These are phyloP conservation scores for Orgyia antiqua DNA, from an alignment of 2,888 invertebrate genomes.

Conservation along the genomic window DNA sequence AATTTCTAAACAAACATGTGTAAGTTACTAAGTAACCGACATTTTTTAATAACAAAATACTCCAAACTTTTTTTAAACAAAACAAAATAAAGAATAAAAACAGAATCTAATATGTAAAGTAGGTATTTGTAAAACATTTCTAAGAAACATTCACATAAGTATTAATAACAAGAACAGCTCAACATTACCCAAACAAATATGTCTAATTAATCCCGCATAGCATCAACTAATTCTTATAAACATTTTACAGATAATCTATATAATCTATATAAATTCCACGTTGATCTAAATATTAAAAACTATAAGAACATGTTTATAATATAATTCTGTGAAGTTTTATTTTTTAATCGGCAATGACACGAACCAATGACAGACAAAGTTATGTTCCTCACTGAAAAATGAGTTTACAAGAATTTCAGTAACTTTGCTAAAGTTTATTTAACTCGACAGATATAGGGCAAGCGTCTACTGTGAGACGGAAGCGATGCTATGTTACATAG, in stretches of 20 bases:
- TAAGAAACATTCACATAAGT: too few species aligned
- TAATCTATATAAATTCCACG: conserved; percentile 17
- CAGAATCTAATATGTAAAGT: too few species aligned
- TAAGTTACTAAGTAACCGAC: too few species aligned
- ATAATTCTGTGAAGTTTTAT: conserved; percentile 29
- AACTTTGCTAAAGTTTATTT: conserved; percentile 14
- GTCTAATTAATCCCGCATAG: conserved; percentile 9
- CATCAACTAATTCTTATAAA: conserved; percentile 19
- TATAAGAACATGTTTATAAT: conserved; percentile 16
- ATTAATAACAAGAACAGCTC: background rate
- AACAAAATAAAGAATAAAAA: too few species aligned
- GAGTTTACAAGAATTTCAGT: conserved; percentile 44
- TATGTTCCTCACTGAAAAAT: conserved; percentile 39
- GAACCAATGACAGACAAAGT: conserved; percentile 19
- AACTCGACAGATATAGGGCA: conserved; percentile 13
- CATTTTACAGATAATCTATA: conserved; percentile 12
- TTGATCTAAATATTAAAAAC: conserved; percentile 21
- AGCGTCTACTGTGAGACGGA: conserved; percentile 4
- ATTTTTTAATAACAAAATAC: too few species aligned
- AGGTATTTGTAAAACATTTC: too few species aligned
- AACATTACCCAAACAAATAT: conserved; percentile 5
- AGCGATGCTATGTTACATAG: conserved; percentile 9
- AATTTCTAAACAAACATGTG: too few species aligned
- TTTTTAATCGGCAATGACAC: conserved; percentile 28
- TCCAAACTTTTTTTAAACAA: too few species aligned